Conservation (phyloP, 2,797 vertebrate species). For the Eidolon dupreanum region DNA sequence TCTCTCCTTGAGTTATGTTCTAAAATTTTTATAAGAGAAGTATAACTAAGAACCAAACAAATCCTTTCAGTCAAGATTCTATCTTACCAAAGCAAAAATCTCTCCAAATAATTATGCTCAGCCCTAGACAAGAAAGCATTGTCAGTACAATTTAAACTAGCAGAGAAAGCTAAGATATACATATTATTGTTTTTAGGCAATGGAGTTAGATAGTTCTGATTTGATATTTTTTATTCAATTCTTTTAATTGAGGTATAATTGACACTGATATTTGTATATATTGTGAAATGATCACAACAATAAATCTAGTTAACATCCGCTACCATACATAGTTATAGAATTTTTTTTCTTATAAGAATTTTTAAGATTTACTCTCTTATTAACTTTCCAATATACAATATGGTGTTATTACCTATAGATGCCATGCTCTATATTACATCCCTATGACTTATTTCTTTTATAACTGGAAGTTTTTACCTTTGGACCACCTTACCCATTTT, state of each 20-base stretch:
- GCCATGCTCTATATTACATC: not conserved
- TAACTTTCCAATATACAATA: not conserved
- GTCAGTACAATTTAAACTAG: not conserved
- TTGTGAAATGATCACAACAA: not conserved
- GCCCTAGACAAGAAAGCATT: slow-evolving; percentile 23
- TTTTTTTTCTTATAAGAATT: not conserved
- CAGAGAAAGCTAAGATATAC: not conserved
- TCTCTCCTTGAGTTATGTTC: not conserved
- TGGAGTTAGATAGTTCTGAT: not conserved
- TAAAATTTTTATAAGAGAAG: not conserved
- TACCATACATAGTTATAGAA: not conserved
- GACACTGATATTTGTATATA: not conserved
- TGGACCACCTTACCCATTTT: not conserved
- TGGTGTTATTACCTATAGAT: not conserved
- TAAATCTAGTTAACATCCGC: not conserved
- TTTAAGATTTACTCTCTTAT: not conserved
- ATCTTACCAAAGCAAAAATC: not conserved
- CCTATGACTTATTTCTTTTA: not conserved
- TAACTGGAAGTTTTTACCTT: not conserved
- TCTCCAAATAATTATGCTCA: not conserved
- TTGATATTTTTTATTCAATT: not conserved
- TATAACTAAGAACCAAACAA: not conserved
- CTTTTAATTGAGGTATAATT: not conserved
- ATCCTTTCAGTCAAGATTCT: not conserved
- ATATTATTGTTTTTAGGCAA: not conserved